A percentile compares a stretch with the other conserved stretches of the same genome.
Evolutionary conservation across 92 coral and sea anemone genomes (phyloP).

Genomic region (Anthopleura xanthogrammica): DNA sequence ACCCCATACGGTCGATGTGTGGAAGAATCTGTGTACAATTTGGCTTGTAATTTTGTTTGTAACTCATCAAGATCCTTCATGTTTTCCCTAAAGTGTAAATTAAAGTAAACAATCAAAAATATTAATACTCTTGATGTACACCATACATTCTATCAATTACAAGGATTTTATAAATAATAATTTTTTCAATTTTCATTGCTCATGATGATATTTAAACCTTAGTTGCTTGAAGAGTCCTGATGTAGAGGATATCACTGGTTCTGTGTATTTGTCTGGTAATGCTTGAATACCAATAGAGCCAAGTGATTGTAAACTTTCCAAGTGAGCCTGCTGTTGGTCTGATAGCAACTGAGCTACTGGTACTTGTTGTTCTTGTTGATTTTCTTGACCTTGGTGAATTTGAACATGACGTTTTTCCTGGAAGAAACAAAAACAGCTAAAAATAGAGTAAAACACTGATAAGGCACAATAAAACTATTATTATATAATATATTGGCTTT

Average conservation of each 20-base stretch:
- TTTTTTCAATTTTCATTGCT: background rate
- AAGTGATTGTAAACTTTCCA: conserved; percentile 23
- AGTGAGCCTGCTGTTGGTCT: conserved; percentile 39
- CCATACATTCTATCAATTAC: background rate
- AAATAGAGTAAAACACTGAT: background rate
- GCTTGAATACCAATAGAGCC: background rate
- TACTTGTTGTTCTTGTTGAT: background rate
- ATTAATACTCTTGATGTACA: background rate
- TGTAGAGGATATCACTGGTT: conserved; percentile 41
- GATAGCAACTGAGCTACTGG: conserved; percentile 17
- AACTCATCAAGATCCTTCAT: conserved; percentile 85
- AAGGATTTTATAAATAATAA: too few species aligned
- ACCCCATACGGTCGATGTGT: background rate
- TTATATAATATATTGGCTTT: background rate
- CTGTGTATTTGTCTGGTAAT: background rate
- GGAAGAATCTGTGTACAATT: conserved; percentile 24
- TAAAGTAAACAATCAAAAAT: background rate
- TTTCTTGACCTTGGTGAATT: background rate
- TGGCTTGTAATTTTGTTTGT: conserved; percentile 62
- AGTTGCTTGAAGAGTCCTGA: conserved; percentile 72
- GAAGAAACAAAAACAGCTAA: background rate
- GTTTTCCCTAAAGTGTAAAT: conserved; percentile 57
- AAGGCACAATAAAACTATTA: background rate
- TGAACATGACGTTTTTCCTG: background rate
- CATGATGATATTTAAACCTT: conserved; percentile 38